phyloP scores from a whole-genome alignment of 1,140 invertebrate species.

The Ceratoteleas bidentatus region DNA sequence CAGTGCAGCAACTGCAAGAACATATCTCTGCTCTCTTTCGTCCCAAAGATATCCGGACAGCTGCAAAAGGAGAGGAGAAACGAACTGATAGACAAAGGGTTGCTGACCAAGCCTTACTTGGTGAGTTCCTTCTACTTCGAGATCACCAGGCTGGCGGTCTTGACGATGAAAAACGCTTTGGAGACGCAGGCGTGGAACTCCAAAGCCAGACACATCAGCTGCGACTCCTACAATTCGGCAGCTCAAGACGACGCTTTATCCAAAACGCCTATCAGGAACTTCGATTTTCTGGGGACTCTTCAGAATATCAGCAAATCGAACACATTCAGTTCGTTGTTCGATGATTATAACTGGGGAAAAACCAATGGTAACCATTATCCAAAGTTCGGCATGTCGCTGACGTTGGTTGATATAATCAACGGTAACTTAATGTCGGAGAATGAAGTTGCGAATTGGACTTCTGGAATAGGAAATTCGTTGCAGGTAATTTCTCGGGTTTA shows the following conservation, averaged over 20 bases:
- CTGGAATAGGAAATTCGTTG: conserved; percentile 66
- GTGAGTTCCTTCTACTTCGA: conserved; percentile 93
- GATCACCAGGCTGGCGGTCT: conserved; percentile 86
- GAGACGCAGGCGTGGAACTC: conserved; percentile 86
- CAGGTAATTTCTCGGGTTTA: too few relatives aligned
- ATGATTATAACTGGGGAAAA: conserved; percentile 72
- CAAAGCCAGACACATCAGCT: conserved; percentile 86
- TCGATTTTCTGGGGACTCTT: conserved; percentile 83
- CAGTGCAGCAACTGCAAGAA: conserved; percentile 71
- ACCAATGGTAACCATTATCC: conserved; percentile 73
- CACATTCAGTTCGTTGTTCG: conserved; percentile 70
- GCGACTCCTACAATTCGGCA: conserved; percentile 88
- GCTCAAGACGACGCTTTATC: conserved; percentile 14
- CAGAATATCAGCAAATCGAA: conserved; percentile 74
- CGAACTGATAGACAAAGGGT: conserved; percentile 37
- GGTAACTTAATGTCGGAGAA: conserved; percentile 55
- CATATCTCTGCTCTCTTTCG: conserved; percentile 72
- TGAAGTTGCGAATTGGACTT: conserved; percentile 72
- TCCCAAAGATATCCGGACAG: conserved; percentile 52
- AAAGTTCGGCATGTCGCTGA: conserved; percentile 70
- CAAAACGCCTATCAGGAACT: conserved; percentile 84
- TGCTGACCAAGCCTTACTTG: conserved; percentile 69
- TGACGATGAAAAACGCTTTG: conserved; percentile 87
- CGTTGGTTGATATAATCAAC: conserved; percentile 70
- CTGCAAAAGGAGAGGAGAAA: conserved; percentile 24